Base-by-base conservation (phyloP, 53 echinoderm and acorn worm genomes). In the Paracentrotus lividus region DNA sequence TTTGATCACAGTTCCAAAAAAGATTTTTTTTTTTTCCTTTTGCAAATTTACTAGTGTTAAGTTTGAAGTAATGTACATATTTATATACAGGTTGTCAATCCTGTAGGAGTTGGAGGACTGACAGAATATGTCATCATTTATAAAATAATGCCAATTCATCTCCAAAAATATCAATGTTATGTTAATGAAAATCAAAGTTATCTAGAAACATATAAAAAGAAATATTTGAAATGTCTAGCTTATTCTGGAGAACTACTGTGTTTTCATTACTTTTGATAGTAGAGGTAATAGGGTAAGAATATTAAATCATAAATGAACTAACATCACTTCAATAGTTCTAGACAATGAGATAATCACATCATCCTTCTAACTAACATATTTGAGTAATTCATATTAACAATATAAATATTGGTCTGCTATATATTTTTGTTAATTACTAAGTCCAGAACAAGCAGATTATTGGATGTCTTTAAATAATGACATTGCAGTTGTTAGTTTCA, bases 381-480 rank as follows among this genome's bases (percentile, higher is more conserved):
- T 2, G 47, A 12, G 49, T 26, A 44, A 47, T 9, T 34, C 27
- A 44, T 45, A 38, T 3, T 47, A 10, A 49, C 45, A 81, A 47
- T 9, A 12, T 26, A 45, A 81, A n/a, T 38, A n/a, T 81, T 16
- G 24, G n/a, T 81, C 5, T 9, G 44, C n/a, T 72, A 38, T 10
- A 45, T 47, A 18, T 10, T 44, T 36, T 34, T 42, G 16, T 10
- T 43, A 26, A 20, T 16, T 6, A 36, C 40, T 72, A 72, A 2
- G 20, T 34, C 36, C 8, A 40, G 40, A 72, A 72, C 44, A n/a
- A 81, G 24, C 81, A 81, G 47, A 81, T 47, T 81, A 81, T 81
- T 72, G 81, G 10, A 81, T 27, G n/a, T 45, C 26, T 47, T 81
- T 20, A 81, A 81, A 81, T 81, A 81, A 81, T 81, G 81, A 81